These are phyloP conservation scores for Eristalis intricaria DNA, from an alignment of 2,888 invertebrate genomes.

Conservation along the genomic window DNA sequence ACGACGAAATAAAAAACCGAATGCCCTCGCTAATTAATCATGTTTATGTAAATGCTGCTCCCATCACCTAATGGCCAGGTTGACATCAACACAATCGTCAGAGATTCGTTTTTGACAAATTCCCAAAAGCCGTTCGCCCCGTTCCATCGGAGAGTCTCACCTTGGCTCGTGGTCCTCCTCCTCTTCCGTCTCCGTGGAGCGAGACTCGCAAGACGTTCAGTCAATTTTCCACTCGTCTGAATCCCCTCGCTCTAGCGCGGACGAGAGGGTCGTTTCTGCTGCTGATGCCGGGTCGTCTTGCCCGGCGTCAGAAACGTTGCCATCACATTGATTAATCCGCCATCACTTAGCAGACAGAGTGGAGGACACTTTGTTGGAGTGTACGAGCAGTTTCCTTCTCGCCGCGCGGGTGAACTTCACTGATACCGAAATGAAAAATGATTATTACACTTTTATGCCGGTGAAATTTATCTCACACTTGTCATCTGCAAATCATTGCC, in stretches of 20 bases:
- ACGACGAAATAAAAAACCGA: slow-evolving; percentile 7
- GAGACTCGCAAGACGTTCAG: neutral
- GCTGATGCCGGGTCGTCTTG: slow-evolving; percentile 21
- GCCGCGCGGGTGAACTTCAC: slow-evolving; percentile 33
- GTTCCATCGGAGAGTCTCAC: slow-evolving; percentile 48
- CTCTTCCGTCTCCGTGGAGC: neutral
- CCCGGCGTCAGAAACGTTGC: slow-evolving; percentile 46
- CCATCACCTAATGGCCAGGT: slow-evolving; percentile 40
- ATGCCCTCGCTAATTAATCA: slow-evolving; percentile 58
- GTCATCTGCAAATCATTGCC: slow-evolving; percentile 70
- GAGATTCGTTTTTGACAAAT: slow-evolving; percentile 64
- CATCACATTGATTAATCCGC: slow-evolving; percentile 69
- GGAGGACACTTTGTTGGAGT: slow-evolving; percentile 62
- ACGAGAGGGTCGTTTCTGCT: slow-evolving; percentile 3
- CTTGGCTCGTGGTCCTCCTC: neutral
- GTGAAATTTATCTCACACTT: slow-evolving; percentile 66
- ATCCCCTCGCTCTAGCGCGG: slow-evolving; percentile 33
- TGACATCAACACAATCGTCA: slow-evolving; percentile 52
- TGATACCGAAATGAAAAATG: slow-evolving; percentile 71
- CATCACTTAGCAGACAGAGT: slow-evolving; percentile 66
- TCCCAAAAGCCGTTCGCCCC: slow-evolving; percentile 47
- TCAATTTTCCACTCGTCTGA: slow-evolving; percentile 62
- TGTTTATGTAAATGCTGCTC: slow-evolving; percentile 23
- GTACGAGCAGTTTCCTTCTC: neutral
- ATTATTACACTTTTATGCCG: slow-evolving; percentile 68